phyloP scores from a whole-genome alignment of 2,888 invertebrate genomes.

The Serripes groenlandicus region DNA sequence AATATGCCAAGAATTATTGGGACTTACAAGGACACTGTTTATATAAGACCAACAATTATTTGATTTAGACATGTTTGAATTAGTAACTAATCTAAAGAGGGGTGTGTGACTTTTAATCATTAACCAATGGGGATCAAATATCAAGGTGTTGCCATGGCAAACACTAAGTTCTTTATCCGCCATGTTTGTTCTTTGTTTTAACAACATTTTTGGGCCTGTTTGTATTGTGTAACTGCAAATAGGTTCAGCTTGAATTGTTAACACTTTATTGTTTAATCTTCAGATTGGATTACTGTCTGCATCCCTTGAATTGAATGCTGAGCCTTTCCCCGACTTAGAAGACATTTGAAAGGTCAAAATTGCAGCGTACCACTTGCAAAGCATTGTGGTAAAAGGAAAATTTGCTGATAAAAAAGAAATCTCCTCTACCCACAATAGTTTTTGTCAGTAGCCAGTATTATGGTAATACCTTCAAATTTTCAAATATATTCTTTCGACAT shows the following conservation, averaged over 20 bases:
- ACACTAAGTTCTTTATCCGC: constrained; percentile 13
- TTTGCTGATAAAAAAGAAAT: not conserved
- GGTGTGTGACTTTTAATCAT: no score
- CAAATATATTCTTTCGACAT: no score
- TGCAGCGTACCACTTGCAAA: not conserved
- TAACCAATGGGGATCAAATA: constrained; percentile 10
- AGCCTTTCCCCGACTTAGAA: not conserved
- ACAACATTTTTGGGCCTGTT: constrained; percentile 19
- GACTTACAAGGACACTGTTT: no score
- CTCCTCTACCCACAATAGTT: not conserved
- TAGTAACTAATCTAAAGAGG: no score
- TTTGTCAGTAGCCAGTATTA: no score
- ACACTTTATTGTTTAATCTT: constrained; percentile 8
- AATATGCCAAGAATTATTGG: no score
- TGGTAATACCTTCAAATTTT: no score
- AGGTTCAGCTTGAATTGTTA: not conserved
- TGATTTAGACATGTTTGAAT: no score
- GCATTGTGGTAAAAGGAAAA: not conserved
- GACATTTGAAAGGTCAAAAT: not conserved
- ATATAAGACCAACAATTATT: no score
- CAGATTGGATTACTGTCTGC: not conserved
- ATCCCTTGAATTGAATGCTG: not conserved
- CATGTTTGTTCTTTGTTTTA: constrained; percentile 26
- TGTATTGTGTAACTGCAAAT: constrained; percentile 14
- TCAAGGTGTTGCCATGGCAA: constrained; percentile 11